Percentiles rank a stretch among this genome's conserved stretches.
Conservation (phyloP, 2,113 vertebrate genomes). For the Psophia crepitans region DNA sequence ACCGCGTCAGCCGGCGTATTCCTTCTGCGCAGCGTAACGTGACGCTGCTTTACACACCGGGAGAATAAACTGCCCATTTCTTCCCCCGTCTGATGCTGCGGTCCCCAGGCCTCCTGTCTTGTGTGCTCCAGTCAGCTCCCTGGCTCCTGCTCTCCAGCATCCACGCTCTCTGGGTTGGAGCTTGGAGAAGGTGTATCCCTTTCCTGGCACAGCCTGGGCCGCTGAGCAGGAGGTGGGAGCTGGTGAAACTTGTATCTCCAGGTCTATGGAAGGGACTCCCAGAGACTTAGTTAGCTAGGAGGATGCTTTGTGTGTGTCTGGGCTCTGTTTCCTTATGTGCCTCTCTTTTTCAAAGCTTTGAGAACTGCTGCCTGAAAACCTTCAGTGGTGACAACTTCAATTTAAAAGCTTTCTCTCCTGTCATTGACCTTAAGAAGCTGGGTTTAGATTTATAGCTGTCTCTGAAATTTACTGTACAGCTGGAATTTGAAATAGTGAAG, state of each 20-base stretch:
- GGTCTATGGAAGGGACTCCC: not conserved
- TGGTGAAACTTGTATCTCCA: not conserved
- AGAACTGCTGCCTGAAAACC: not conserved
- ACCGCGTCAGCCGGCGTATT: not conserved
- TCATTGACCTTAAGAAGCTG: not conserved
- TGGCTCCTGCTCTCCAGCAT: not conserved
- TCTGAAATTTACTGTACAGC: not conserved
- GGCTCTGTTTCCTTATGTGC: not conserved
- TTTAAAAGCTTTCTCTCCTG: not conserved
- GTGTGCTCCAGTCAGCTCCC: not conserved
- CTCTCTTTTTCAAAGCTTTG: not conserved
- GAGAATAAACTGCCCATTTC: not conserved
- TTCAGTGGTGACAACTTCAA: not conserved
- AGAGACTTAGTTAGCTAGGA: not conserved
- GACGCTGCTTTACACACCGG: not conserved
- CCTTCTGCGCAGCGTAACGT: not conserved
- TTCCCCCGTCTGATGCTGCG: not conserved
- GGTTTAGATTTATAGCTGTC: not conserved
- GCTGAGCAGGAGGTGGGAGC: not conserved
- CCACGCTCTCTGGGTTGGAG: not conserved
- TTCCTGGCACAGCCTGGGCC: not conserved
- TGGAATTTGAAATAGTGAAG: not conserved
- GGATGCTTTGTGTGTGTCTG: not conserved
- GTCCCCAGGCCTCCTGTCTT: not conserved
- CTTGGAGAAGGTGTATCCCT: not conserved